Percentiles rank a stretch among this genome's conserved stretches.
Conservation (phyloP, 2,113 vertebrate genomes). For the Sebastes fasciatus region DNA sequence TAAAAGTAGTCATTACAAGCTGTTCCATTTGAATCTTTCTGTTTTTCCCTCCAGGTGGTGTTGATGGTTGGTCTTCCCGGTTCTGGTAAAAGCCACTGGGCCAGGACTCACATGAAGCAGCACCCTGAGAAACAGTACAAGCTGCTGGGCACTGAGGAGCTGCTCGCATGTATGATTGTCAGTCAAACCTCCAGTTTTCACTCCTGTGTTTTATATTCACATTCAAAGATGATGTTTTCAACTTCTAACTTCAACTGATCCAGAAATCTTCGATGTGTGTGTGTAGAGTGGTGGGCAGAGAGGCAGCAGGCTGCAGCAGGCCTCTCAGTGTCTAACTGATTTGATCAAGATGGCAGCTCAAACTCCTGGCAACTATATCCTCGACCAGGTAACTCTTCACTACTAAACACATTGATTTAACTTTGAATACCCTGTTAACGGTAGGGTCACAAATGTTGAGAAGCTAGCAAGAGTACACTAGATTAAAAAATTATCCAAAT, state of each 20-base stretch:
- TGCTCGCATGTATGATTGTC: conserved; percentile 89
- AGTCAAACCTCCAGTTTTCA: conserved; percentile 53
- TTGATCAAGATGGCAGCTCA: conserved; percentile 88
- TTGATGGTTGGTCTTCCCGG: conserved; percentile 92
- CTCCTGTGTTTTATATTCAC: background rate
- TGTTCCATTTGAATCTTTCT: background rate
- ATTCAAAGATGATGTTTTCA: background rate
- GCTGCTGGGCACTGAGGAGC: conserved; percentile 86
- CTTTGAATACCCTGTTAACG: no score
- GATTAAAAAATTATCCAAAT: no score
- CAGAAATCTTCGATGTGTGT: background rate
- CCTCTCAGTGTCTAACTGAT: conserved; percentile 90
- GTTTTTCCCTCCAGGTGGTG: conserved; percentile 81
- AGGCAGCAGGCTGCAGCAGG: conserved; percentile 87
- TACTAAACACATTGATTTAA: background rate
- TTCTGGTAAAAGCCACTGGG: conserved; percentile 92
- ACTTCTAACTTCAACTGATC: background rate
- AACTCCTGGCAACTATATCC: conserved; percentile 89
- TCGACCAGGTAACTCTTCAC: conserved; percentile 88
- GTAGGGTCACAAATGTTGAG: no score
- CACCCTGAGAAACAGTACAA: conserved; percentile 88
- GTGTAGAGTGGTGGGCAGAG: conserved; percentile 74
- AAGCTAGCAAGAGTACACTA: no score
- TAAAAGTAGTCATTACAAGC: background rate
- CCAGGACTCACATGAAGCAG: conserved; percentile 82